A percentile compares a stretch with the other conserved stretches of the same genome.
Evolutionary conservation across 2,113 vertebrate genomes (phyloP).

Genomic region (Hippopotamus amphibius): DNA sequence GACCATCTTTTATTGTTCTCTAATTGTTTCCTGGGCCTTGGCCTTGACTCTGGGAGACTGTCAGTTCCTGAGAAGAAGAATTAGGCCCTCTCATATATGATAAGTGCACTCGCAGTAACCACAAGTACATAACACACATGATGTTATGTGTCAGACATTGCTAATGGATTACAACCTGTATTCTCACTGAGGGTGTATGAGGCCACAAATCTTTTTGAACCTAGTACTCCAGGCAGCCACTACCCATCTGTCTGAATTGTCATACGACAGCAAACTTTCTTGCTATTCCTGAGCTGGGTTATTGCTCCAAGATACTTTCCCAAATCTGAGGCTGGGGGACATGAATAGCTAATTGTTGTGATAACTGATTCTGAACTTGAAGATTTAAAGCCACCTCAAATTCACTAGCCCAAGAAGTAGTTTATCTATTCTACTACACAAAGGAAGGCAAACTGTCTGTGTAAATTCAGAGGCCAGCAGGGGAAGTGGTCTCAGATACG

Average conservation of each 20-base stretch:
- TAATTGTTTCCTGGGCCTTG: neutral
- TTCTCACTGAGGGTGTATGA: neutral
- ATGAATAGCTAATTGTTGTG: neutral
- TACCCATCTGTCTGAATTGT: neutral
- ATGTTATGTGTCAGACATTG: neutral
- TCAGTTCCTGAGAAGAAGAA: neutral
- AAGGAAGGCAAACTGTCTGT: neutral
- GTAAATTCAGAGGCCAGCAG: neutral
- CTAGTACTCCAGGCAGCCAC: neutral
- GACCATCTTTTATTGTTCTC: neutral
- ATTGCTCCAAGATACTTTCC: neutral
- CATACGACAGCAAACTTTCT: neutral
- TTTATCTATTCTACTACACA: neutral
- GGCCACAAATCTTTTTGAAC: neutral
- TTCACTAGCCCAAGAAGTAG: neutral
- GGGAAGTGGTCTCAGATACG: neutral
- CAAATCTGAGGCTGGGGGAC: neutral
- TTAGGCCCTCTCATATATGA: neutral
- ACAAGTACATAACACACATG: accelerated
- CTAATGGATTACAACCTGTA: neutral
- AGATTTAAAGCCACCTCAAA: neutral
- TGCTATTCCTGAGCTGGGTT: neutral
- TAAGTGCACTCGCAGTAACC: neutral
- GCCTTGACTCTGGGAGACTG: slow-evolving; percentile 13
- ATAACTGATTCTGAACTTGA: neutral